Percentiles rank a stretch among this genome's conserved stretches.
Conservation (phyloP, 2,113 vertebrate species). For the Felis chaus region DNA sequence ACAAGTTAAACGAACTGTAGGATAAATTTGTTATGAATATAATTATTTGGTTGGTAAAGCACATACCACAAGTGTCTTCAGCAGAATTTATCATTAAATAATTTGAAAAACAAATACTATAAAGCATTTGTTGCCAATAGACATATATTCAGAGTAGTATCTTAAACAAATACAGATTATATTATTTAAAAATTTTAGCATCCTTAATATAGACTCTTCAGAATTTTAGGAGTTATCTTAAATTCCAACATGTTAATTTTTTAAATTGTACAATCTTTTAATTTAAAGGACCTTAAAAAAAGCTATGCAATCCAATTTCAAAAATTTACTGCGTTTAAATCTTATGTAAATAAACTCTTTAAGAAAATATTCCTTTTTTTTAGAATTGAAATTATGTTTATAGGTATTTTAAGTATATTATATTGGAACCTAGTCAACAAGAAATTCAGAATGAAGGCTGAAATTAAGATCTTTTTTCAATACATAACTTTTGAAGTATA, state of each 20-base stretch:
- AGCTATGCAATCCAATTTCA: background rate
- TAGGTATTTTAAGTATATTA: background rate
- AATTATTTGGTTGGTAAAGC: slow-evolving; percentile 86
- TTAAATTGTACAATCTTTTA: background rate
- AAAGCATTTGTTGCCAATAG: slow-evolving; percentile 14
- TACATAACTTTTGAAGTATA: background rate
- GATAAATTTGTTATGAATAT: slow-evolving; percentile 86
- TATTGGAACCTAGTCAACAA: slow-evolving; percentile 67
- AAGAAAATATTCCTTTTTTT: background rate
- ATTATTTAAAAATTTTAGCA: slow-evolving; percentile 22
- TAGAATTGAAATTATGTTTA: slow-evolving; percentile 17
- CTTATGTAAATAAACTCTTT: background rate
- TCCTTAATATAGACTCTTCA: background rate
- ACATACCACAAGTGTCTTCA: slow-evolving; percentile 71
- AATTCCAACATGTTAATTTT: slow-evolving; percentile 37
- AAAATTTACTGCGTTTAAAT: background rate
- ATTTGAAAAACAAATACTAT: slow-evolving; percentile 57
- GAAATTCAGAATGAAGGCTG: slow-evolving; percentile 81
- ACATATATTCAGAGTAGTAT: slow-evolving; percentile 20
- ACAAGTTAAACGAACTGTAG: slow-evolving; percentile 87
- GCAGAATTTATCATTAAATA: slow-evolving; percentile 61
- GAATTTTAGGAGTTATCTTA: slow-evolving; percentile 37
- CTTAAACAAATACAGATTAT: slow-evolving; percentile 24
- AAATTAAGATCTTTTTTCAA: slow-evolving; percentile 52
- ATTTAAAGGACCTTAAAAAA: background rate